Evolutionary conservation across 2,888 invertebrate species (phyloP), one percentile per base, ranked within the genome.

Genomic region (Xylophagus ater): DNA sequence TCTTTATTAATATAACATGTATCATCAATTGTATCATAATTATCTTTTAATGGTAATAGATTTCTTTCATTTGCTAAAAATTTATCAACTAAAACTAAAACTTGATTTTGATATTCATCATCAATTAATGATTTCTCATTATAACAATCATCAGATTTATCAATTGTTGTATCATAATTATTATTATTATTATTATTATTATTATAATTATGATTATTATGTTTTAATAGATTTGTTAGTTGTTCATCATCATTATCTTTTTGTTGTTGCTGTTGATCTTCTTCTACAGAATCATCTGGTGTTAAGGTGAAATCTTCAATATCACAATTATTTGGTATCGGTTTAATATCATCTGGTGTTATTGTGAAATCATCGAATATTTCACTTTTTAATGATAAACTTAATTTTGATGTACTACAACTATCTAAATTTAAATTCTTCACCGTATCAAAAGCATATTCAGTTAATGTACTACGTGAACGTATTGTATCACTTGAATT

Each of bases 231-330:
- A n/a, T n/a, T n/a, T n/a, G n/a, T n/a, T n/a, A n/a, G n/a, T n/a
- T n/a, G n/a, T n/a, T n/a, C n/a, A 21, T 9, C 23, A 26, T 28
- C 23, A 13, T 19, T 19, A 4, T 12, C 7, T 17, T 17, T 3
- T 13, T 19, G 5, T n/a, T 13, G 26, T 2, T 18, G 26, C n/a
- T 25, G 24, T 12, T 12, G 14, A 5, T 26, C 32, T n/a, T 49
- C 48, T 17, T 42, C 38, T 10, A 44, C 33, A 14, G 49, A 49
- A 15, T 40, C 45, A 14, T 51, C 51, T 4, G 51, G 49, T 23
- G 49, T 51, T 14, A 51, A 28, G 21, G 49, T 49, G 41, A 51
- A 51, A 45, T 51, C 49, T 40, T 51, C 51, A 34, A 47, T 40
- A 29, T 49, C 49, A 41, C 46, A 49, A 39, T 47, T 49, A 21